Base-by-base conservation (phyloP, 2,888 invertebrate species). In the Leucozona laternaria region DNA sequence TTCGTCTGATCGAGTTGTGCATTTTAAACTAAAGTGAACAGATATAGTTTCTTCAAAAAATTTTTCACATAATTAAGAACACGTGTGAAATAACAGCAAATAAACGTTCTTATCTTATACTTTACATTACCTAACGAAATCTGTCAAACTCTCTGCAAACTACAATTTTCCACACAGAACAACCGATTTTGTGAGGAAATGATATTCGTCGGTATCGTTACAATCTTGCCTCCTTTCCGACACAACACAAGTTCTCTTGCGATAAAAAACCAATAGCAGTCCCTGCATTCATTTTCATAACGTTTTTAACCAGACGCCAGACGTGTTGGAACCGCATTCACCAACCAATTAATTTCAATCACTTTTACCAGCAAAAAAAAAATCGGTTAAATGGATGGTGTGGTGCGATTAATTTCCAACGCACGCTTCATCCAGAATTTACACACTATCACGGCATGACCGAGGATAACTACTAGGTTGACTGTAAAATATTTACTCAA, bases 271-370 rank as follows among this genome's bases (percentile, higher is more conserved):
- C 37, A 22, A 40, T 28, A n/a, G 6, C 6, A 31, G n/a, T 31
- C n/a, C 13, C 40, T 25, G 22, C 3, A 6, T 25, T 15, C 11
- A 25, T 43, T 6, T 40, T 20, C n/a, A 40, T 40, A 60, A 40
- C 17, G 1, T n/a, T 15, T 60, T n/a, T 2, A 60, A 60, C 37
- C 60, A 60, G 40, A 40, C 60, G 62, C 60, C 66, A 75, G 75
- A 75, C 75, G 11, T 37, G 55, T 53, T 71, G 75, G 57, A 84
- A 79, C 83, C 83, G 50, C 79, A 79, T 70, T 75, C 83, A 76
- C 75, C 70, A 76, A 48, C 70, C 75, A 84, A 84, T 84, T 84
- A 84, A 84, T 84, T 79, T 79, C 79, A 84, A 84, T 84, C 79
- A 75, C 64, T 84, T 84, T 45, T 58, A 45, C 75, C 62, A 68